Base-by-base conservation (phyloP, 1,140 invertebrate species). In the Dreissena polymorpha region DNA sequence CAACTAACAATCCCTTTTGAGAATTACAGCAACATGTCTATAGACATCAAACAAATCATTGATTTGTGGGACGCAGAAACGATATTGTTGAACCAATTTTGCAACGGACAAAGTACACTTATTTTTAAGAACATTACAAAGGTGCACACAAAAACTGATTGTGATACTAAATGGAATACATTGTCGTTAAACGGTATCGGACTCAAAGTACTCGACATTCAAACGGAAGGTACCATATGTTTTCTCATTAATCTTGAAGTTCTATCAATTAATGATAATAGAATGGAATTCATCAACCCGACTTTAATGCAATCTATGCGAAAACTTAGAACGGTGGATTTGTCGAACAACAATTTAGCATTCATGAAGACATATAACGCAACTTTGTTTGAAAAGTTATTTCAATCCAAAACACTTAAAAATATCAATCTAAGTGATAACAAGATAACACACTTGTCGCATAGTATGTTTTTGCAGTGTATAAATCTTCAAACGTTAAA, bases 251-350 rank as follows among this genome's bases (percentile, higher is more conserved):
- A 39, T 39, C 3, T 39, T 5, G 39, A 39, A 39, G 39, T 39
- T 39, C 8, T 39, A 39, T 39, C 39, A 39, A 2, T 39, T 5
- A 39, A 39, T 21, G 21, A 75, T 21, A 75, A 75, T 57, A 63
- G 27, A 49, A 21, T 75, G 27, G 57, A 75, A 75, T 63, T 63
- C 65, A 49, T 75, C 6, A 57, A 75, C 50, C 73, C 73, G 21
- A 49, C 5, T 5, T 18, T 64, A 29, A 49, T 75, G 12, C 49
- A 50, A n/a, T 75, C 57, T 39, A 16, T 64, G 39, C 23, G 53
- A 39, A 64, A 64, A 49, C 57, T 75, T 3, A 6, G 10, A 6
- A 39, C 13, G 16, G 25, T 75, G 23, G 25, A 75, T n/a, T n/a
- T 75, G 21, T 75, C 73, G 8, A 49, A 39, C 10, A 75, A 75